Conservation (phyloP, 2,113 vertebrate species). For the Zosterops lateralis region DNA sequence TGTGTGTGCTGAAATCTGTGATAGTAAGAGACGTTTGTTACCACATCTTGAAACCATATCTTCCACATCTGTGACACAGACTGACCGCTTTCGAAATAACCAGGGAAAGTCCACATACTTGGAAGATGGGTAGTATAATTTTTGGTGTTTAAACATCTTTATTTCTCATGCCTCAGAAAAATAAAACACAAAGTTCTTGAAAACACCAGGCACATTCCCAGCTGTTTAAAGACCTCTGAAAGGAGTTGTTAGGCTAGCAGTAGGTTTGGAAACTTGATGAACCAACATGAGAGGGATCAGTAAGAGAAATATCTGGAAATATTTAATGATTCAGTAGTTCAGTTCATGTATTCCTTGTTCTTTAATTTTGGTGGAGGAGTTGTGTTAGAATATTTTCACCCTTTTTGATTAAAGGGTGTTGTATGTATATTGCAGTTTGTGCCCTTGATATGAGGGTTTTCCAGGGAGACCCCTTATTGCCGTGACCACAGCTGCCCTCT, state of each 20-base stretch:
- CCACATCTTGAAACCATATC: conserved; percentile 8
- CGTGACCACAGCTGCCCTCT: background rate
- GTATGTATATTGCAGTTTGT: background rate
- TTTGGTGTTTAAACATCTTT: background rate
- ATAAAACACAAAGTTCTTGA: background rate
- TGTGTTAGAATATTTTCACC: background rate
- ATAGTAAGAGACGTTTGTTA: background rate
- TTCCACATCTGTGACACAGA: background rate
- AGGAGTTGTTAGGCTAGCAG: background rate
- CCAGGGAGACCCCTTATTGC: background rate
- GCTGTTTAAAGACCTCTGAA: conserved; percentile 3
- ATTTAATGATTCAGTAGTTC: background rate
- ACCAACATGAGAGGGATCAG: background rate
- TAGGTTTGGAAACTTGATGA: background rate
- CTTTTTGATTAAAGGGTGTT: background rate
- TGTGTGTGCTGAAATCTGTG: background rate
- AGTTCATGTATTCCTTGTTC: background rate
- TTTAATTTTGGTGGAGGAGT: background rate
- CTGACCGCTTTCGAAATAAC: background rate
- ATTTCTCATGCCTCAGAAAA: background rate
- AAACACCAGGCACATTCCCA: background rate
- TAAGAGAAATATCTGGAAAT: background rate
- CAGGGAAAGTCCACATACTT: background rate
- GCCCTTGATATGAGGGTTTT: background rate
- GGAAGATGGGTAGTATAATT: background rate